Evolutionary conservation across 1,140 invertebrate species (phyloP), one percentile per base, ranked within the genome.

Genomic region (Aphaenogaster rudis): DNA sequence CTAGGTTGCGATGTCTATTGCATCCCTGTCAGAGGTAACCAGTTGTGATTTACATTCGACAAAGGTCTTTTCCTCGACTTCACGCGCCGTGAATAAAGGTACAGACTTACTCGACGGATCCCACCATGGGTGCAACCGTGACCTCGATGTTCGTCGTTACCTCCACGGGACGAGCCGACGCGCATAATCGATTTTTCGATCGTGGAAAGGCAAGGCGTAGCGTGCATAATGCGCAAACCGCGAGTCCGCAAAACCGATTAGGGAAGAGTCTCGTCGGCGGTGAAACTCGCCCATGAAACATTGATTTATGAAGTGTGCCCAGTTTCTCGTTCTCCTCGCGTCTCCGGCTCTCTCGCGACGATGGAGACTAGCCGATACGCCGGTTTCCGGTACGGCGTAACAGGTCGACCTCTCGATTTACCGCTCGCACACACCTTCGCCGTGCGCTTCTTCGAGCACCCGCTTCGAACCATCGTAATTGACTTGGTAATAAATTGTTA

Each of bases 161-260:
- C 80, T 76, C 57, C 69, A 36, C 21, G 21, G 17, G 28, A 74
- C 67, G 52, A 61, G 50, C 9, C 66, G 72, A 66, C 17, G n/a
- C n/a, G 76, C 84, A 86, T 86, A 79, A 88, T 86, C 57, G 54
- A 86, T 88, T 88, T 76, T 88, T 86, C 66, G 81, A 69, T 69
- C 61, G 45, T 45, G 61, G 13, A 81, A 67, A 45, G 50, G 39
- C 13, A 6, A 79, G 63, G n/a, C 28, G 54, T 59, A 76, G 57
- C 76, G 36, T 54, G 54, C 54, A 28, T 64, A 78, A 63, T 59
- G 76, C 76, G 57, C 33, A 80, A 67, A 54, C 15, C 50, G 63
- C 48, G 52, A 48, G 39, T 33, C 36, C 45, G 15, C 48, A 36
- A 72, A 42, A 72, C 15, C 54, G 80, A 76, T 84, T 76, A 50